Evolutionary conservation across 2,888 invertebrate species (phyloP).

Genomic region (Chironomus tentans): DNA sequence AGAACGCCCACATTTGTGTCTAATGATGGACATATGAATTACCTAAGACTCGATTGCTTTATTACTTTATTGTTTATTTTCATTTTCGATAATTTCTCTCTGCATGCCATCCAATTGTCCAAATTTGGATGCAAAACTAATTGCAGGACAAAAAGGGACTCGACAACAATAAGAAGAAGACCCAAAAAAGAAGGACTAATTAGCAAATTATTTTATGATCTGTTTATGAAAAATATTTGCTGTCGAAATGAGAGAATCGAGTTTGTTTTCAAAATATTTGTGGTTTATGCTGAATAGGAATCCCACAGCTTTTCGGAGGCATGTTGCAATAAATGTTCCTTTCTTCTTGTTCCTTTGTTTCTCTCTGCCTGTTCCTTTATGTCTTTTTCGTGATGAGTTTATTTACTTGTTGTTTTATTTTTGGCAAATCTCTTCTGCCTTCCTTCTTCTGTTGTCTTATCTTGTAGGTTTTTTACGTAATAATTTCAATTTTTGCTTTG

Average conservation of each 20-base stretch:
- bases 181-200: not conserved
- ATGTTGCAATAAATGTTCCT: slow-evolving; percentile 15
- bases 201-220: slow-evolving; percentile 18
- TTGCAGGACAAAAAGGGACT: not conserved
- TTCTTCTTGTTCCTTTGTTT: not conserved
- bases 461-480: not conserved
- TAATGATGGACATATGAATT: slow-evolving; percentile 23
- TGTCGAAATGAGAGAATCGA: too few species aligned
- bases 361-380: not conserved
- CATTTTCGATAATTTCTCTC: slow-evolving; percentile 13
- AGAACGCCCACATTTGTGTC: not conserved
- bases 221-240: slow-evolving; percentile 20
- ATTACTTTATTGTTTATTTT: slow-evolving; percentile 24
- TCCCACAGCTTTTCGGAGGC: slow-evolving; percentile 22
- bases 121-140: not conserved
- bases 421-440: too few species aligned
- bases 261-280: not conserved
- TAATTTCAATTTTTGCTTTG: not conserved
- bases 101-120: not conserved
- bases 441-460: not conserved
- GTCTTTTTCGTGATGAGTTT: slow-evolving; percentile 20
- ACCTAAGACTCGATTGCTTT: slow-evolving; percentile 4
- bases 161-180: not conserved
- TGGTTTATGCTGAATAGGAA: slow-evolving; percentile 13
- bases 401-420: not conserved